Base-by-base conservation (phyloP, 2,888 invertebrate genomes). In the Thelaira solivaga region DNA sequence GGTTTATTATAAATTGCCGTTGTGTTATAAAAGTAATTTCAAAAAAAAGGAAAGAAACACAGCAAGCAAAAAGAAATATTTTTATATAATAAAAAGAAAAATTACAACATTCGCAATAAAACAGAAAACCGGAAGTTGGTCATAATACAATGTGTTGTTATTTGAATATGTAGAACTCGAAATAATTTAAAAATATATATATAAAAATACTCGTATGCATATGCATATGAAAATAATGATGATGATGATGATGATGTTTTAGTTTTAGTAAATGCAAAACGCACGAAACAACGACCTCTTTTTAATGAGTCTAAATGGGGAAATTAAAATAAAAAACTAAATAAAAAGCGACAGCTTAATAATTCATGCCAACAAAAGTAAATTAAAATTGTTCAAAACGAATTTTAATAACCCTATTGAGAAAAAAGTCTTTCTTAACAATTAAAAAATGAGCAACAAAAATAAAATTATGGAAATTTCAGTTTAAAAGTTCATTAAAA, bases 1-100 rank as follows among this genome's bases (percentile, higher is more conserved):
- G n/a, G 64, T 78, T 78, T 78, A 78, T 74, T 78, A 74, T 69
- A 59, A 64, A 78, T 74, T 74, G 73, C 74, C 78, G 78, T 78
- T 78, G 43, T 69, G 49, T 49, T 65, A 39, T 57, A 26, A 62
- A 73, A 57, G 57, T 62, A 68, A 62, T 72, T 72, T 65, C 34
- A 2, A 18, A 26, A 13, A 18, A 8, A 55, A 29, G 55, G 24
- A 53, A 64, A 16, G 4, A n/a, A 18, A 11, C 34, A 20, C 45
- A 1, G 24, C 11, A 29, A 11, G 41, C n/a, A n/a, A n/a, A n/a
- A n/a, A n/a, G n/a, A n/a, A n/a, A n/a, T n/a, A n/a, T n/a, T n/a
- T n/a, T n/a, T n/a, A n/a, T n/a, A n/a, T n/a, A n/a, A n/a, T n/a
- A 4, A 36, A 57, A 26, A 59, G 18, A 29, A 34, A 22, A 11